A percentile compares a stretch with the other conserved stretches of the same genome.
These are phyloP conservation scores for Tenualosa ilisha DNA, from an alignment of 2,797 vertebrate genomes.

Conservation along the genomic window DNA sequence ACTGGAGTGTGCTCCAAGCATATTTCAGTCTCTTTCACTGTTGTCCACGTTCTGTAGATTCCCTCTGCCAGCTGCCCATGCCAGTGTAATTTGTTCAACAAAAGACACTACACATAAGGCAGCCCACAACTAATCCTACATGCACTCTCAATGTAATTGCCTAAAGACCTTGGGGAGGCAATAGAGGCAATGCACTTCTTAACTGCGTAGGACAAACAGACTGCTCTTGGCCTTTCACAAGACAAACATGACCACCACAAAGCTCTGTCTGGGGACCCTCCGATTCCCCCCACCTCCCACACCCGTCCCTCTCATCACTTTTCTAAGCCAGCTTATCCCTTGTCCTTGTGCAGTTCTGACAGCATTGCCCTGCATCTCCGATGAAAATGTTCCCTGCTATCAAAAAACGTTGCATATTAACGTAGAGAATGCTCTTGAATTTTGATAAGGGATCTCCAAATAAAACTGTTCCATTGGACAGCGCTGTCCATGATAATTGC, in stretches of 20 bases:
- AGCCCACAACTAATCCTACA: neutral
- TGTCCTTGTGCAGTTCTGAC: neutral
- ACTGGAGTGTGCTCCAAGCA: neutral
- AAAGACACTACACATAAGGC: neutral
- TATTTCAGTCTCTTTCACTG: neutral
- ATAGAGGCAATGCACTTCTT: neutral
- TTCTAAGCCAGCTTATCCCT: neutral
- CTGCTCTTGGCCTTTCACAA: constrained; percentile 10
- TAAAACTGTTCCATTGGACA: neutral
- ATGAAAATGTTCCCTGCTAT: neutral
- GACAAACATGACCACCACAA: neutral
- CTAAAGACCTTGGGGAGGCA: constrained; percentile 10
- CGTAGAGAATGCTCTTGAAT: neutral
- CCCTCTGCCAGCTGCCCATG: neutral
- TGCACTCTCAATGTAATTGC: constrained; percentile 5
- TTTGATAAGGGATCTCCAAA: neutral
- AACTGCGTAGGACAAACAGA: constrained; percentile 1
- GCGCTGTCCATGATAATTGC: neutral
- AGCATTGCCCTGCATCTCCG: neutral
- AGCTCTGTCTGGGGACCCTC: neutral
- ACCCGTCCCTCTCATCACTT: neutral
- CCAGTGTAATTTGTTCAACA: neutral
- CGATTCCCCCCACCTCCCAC: neutral
- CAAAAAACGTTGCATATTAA: neutral
- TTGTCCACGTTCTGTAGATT: neutral